A percentile compares a stretch with the other conserved stretches of the same genome.
These are phyloP conservation scores for Lagodon rhomboides DNA, from an alignment of 2,797 vertebrate species.

Conservation along the genomic window DNA sequence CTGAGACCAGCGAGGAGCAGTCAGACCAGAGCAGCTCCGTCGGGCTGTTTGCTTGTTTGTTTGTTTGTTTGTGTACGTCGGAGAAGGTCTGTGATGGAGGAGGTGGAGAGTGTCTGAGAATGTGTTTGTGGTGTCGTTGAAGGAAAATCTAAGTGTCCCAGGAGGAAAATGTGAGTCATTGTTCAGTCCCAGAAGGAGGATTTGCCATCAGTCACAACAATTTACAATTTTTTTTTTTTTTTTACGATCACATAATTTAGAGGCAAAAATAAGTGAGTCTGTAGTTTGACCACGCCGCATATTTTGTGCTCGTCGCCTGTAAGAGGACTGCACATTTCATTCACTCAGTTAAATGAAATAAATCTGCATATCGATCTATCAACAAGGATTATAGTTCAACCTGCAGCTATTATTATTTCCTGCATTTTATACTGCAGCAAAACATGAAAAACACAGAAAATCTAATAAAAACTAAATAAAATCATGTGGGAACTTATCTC, in stretches of 20 bases:
- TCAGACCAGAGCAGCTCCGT: neutral
- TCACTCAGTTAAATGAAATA: constrained; percentile 4
- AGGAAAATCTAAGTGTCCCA: constrained; percentile 44
- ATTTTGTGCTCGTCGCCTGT: neutral
- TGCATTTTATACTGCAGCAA: neutral
- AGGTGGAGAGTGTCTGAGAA: neutral
- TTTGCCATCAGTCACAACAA: neutral
- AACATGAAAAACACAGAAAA: neutral
- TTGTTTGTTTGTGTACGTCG: constrained; percentile 45
- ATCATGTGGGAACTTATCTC: neutral
- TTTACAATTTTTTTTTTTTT: neutral
- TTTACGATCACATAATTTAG: neutral
- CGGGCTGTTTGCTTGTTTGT: neutral
- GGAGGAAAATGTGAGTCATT: constrained; percentile 30
- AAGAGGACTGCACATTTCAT: neutral
- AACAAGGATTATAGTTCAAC: neutral
- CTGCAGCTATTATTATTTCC: neutral
- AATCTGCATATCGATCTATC: constrained; percentile 4
- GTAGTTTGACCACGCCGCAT: neutral
- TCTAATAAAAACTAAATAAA: neutral
- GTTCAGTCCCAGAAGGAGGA: constrained; percentile 4
- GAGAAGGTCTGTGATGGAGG: constrained; percentile 37
- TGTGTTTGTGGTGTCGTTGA: constrained; percentile 36
- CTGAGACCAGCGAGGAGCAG: constrained; percentile 7
- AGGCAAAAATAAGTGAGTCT: neutral